A percentile compares a stretch with the other conserved stretches of the same genome.
phyloP scores from a whole-genome alignment of 1,140 invertebrate species.

The Heliconius nattereri region DNA sequence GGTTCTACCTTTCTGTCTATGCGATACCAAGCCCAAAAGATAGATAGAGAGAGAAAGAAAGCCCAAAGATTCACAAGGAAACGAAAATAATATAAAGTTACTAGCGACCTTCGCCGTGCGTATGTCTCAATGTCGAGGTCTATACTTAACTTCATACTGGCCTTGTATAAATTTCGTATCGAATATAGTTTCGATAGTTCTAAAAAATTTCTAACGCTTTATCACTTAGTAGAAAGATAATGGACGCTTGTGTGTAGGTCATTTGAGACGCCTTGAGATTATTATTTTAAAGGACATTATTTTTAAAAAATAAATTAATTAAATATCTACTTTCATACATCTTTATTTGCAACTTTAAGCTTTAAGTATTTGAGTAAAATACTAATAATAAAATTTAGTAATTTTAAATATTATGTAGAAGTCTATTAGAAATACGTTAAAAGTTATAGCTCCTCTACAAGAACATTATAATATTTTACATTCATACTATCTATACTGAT shows the following conservation, averaged over 20 bases:
- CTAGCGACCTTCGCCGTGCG: background rate
- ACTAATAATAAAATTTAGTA: too few relatives aligned
- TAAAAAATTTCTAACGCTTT: background rate
- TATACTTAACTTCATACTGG: conserved; percentile 1
- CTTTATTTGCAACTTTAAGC: too few relatives aligned
- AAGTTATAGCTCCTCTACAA: too few relatives aligned
- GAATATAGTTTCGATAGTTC: background rate
- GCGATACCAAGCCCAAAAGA: too few relatives aligned
- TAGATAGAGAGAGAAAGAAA: too few relatives aligned
- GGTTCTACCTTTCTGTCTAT: background rate
- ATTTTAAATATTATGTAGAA: too few relatives aligned
- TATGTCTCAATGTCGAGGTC: conserved; percentile 8
- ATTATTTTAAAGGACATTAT: background rate
- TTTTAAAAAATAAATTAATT: background rate
- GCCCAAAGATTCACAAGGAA: too few relatives aligned
- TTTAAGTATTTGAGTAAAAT: too few relatives aligned
- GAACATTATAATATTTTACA: too few relatives aligned
- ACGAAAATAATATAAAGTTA: background rate
- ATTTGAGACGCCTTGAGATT: background rate
- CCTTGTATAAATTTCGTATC: background rate
- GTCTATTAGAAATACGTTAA: too few relatives aligned
- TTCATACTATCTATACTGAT: too few relatives aligned
- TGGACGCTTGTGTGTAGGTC: background rate
- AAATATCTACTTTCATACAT: background rate
- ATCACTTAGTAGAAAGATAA: background rate